Percentiles rank a stretch among this genome's conserved stretches.
phyloP scores from a whole-genome alignment of 2,113 vertebrate species.

The Hippocampus mohnikei region DNA sequence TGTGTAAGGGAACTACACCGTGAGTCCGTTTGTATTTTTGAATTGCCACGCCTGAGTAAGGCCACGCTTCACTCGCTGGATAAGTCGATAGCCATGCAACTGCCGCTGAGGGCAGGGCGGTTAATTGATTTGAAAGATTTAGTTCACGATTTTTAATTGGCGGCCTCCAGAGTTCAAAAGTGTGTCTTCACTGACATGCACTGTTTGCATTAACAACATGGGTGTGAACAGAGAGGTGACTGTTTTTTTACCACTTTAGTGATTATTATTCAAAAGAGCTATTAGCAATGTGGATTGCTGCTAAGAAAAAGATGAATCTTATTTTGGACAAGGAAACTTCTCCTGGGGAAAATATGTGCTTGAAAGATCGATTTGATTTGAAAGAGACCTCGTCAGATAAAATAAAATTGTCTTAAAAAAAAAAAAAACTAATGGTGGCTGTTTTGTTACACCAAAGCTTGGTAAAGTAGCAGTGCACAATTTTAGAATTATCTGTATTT shows the following conservation, averaged over 20 bases:
- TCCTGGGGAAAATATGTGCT: not conserved
- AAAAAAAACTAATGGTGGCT: not conserved
- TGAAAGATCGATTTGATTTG: conserved; percentile 29
- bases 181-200: no score
- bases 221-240: no score
- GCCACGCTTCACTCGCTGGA: not conserved
- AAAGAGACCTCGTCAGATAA: not conserved
- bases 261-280: no score
- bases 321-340: conserved; percentile 19
- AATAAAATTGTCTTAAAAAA: not conserved
- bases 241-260: no score
- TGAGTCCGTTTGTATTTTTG: not conserved
- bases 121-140: no score
- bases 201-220: no score
- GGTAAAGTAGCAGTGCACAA: not conserved
- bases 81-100: no score
- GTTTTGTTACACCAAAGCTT: not conserved
- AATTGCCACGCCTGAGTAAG: conserved; percentile 3
- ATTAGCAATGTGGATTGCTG: conserved; percentile 7
- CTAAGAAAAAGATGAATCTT: conserved; percentile 37
- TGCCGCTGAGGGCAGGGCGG: no score
- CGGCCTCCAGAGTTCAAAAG: no score
- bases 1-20: not conserved
- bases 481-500: no score
- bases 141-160: no score